These are phyloP conservation scores for Macroglossus sobrinus DNA, from an alignment of 2,113 vertebrate species.

Conservation along the genomic window DNA sequence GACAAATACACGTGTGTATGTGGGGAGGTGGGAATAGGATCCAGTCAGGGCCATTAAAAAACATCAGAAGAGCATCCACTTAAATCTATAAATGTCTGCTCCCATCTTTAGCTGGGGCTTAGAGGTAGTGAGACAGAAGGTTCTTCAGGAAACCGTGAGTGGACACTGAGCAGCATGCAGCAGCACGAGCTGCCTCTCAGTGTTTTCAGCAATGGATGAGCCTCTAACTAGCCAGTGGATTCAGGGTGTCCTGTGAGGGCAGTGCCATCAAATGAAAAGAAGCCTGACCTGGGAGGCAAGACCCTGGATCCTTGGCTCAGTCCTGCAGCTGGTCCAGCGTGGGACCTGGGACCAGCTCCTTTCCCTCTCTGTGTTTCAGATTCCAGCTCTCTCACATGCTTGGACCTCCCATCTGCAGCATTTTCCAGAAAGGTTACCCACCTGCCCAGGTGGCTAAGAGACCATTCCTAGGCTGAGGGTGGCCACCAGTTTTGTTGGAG, in stretches of 20 bases:
- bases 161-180: conserved; percentile 6
- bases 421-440: background rate
- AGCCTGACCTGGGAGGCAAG: background rate
- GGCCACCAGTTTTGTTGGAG: background rate
- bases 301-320: background rate
- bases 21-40: background rate
- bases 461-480: background rate
- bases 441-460: background rate
- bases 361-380: background rate
- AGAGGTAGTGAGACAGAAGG: background rate
- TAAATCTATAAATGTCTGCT: background rate
- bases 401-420: background rate
- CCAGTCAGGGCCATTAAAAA: background rate
- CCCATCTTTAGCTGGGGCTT: background rate
- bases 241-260: background rate
- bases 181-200: conserved; percentile 16
- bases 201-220: conserved; percentile 42
- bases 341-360: background rate
- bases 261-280: background rate
- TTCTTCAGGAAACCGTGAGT: background rate
- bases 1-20: background rate
- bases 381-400: background rate
- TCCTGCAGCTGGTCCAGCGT: background rate
- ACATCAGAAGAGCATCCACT: background rate
- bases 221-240: background rate